Percentiles rank a stretch among this genome's conserved stretches.
These are phyloP conservation scores for Calcarius lapponicus DNA, from an alignment of 2,797 vertebrate genomes.

Conservation along the genomic window DNA sequence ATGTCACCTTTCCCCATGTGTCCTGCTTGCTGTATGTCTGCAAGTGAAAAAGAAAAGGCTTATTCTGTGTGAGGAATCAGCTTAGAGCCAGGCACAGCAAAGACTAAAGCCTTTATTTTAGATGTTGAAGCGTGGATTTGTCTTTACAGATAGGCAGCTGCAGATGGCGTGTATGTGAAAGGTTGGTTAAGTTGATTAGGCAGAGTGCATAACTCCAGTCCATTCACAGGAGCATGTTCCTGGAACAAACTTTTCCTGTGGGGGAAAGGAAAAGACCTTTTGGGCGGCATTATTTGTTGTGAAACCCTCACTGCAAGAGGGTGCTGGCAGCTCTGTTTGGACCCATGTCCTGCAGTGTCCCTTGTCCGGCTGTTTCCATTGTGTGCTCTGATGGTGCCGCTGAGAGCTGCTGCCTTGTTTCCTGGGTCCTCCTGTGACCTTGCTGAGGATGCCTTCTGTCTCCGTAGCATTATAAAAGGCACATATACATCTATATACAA, in stretches of 20 bases:
- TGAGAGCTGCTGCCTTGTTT: not conserved
- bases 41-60: not conserved
- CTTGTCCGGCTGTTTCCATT: not conserved
- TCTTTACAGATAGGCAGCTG: conserved; percentile 73
- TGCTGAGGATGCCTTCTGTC: conserved; percentile 48
- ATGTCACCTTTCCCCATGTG: not conserved
- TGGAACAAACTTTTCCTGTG: conserved; percentile 6
- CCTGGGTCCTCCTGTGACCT: conserved; percentile 29
- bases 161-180: conserved; percentile 65
- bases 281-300: not conserved
- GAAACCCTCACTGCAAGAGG: not conserved
- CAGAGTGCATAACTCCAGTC: conserved; percentile 54
- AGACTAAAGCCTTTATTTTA: conserved; percentile 79
- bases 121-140: conserved; percentile 74
- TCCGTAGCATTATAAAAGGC: conserved; percentile 76
- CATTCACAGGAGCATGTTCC: conserved; percentile 3
- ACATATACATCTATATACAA: conserved; percentile 93
- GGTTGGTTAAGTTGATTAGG: conserved; percentile 46
- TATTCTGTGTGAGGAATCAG: not conserved
- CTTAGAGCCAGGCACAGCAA: not conserved
- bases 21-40: not conserved
- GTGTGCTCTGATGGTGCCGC: not conserved
- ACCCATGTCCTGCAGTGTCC: not conserved
- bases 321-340: not conserved
- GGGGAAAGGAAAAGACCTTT: not conserved